These are phyloP conservation scores for Sicus ferrugineus DNA, from an alignment of 2,888 invertebrate species.

Conservation along the genomic window DNA sequence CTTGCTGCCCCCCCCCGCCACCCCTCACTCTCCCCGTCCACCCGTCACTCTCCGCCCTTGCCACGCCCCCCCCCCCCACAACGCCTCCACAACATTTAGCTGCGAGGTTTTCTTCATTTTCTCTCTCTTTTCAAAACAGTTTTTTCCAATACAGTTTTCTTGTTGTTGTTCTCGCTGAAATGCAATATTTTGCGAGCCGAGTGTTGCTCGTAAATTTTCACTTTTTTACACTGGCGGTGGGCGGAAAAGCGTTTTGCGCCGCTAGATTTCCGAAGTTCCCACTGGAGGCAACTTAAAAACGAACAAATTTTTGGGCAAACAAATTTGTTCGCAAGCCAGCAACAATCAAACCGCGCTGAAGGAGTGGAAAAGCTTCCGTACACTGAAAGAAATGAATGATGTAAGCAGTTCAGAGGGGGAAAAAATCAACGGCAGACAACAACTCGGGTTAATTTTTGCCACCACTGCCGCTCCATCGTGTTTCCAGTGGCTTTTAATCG, in stretches of 20 bases:
- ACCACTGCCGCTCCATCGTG: not conserved
- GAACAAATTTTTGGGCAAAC: no score
- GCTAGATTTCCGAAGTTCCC: not conserved
- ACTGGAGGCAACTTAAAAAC: not conserved
- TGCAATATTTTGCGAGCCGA: constrained; percentile 16
- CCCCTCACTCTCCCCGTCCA: no score
- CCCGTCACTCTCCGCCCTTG: no score
- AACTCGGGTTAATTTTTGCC: no score
- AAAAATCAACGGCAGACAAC: no score
- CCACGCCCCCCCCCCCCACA: not conserved
- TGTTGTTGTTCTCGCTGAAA: constrained; percentile 1
- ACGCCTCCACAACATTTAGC: not conserved
- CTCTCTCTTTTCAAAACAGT: not conserved
- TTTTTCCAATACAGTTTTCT: not conserved
- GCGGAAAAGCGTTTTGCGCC: not conserved
- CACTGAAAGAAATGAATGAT: no score
- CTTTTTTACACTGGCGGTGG: constrained; percentile 5
- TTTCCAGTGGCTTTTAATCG: not conserved
- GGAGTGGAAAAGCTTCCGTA: no score
- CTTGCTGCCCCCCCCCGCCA: no score
- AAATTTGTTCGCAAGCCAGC: no score
- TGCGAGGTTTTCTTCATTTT: not conserved
- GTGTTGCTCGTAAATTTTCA: constrained; percentile 24
- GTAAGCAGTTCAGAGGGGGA: no score
- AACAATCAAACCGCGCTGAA: no score